These are phyloP conservation scores for Nomada fabriciana DNA, from an alignment of 2,888 invertebrate species.

Conservation along the genomic window DNA sequence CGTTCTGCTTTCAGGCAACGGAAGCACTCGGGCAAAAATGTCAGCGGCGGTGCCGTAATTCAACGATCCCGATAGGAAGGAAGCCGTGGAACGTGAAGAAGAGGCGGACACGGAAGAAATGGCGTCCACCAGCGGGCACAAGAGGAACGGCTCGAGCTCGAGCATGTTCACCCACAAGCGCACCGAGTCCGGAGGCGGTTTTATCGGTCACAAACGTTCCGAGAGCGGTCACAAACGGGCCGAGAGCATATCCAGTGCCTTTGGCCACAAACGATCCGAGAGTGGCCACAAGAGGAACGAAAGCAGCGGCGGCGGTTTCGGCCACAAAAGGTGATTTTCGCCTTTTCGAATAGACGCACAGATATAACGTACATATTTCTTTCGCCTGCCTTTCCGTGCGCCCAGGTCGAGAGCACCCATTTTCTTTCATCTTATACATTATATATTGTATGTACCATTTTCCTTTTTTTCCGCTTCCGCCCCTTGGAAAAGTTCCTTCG, in stretches of 20 bases:
- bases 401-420: background rate
- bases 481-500: background rate
- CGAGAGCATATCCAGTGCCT: slow-evolving; percentile 83
- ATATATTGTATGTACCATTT: no score
- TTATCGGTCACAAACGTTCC: slow-evolving; percentile 80
- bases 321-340: slow-evolving; percentile 77
- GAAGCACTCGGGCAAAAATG: slow-evolving; percentile 52
- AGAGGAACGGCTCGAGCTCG: slow-evolving; percentile 81
- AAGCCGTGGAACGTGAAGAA: slow-evolving; percentile 30
- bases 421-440: background rate
- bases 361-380: no score
- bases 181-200: slow-evolving; percentile 80
- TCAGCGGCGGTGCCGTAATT: slow-evolving; percentile 44
- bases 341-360: background rate
- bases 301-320: slow-evolving; percentile 78
- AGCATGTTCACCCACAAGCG: slow-evolving; percentile 81
- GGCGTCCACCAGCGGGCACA: slow-evolving; percentile 81
- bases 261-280: slow-evolving; percentile 81
- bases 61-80: slow-evolving; percentile 30
- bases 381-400: background rate
- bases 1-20: slow-evolving; percentile 50
- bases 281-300: slow-evolving; percentile 81
- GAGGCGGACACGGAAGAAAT: slow-evolving; percentile 48
- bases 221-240: slow-evolving; percentile 81
- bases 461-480: background rate